These are phyloP conservation scores for Ectemnius continuus DNA, from an alignment of 2,888 invertebrate genomes.

Conservation along the genomic window DNA sequence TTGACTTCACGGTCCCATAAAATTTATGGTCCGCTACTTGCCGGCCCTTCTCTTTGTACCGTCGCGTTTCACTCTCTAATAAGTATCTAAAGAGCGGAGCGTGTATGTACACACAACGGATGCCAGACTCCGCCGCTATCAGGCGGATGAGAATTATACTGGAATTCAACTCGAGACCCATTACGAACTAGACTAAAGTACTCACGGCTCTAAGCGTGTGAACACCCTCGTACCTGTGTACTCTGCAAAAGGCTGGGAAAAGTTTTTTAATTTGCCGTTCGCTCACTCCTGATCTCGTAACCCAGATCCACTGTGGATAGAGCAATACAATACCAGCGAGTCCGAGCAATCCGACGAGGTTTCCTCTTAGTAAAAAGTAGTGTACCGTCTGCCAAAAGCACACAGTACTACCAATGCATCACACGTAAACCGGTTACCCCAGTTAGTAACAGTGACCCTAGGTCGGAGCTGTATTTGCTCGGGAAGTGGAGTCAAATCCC, in stretches of 20 bases:
- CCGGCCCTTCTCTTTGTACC: too few species aligned
- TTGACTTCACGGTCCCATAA: too few species aligned
- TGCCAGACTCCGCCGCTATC: constrained; percentile 13
- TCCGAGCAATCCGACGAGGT: background rate
- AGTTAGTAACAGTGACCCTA: constrained; percentile 31
- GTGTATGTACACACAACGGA: constrained; percentile 11
- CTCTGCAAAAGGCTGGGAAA: too few species aligned
- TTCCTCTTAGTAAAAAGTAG: background rate
- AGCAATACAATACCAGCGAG: too few species aligned
- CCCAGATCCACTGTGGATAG: too few species aligned
- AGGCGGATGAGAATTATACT: constrained; percentile 2
- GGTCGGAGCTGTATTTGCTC: constrained; percentile 53
- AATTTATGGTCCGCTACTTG: too few species aligned
- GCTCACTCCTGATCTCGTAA: too few species aligned
- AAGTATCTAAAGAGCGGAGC: too few species aligned
- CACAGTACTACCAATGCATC: constrained; percentile 10
- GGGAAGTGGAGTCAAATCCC: constrained; percentile 57
- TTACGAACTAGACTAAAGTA: background rate
- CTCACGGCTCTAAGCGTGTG: background rate
- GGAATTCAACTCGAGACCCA: constrained; percentile 15
- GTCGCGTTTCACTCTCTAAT: too few species aligned
- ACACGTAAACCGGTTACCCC: constrained; percentile 27
- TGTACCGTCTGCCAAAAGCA: constrained; percentile 9
- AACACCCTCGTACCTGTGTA: too few species aligned
- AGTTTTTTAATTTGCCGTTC: too few species aligned